These are phyloP conservation scores for Chloroceryle aenea DNA, from an alignment of 2,113 vertebrate species.

Conservation along the genomic window DNA sequence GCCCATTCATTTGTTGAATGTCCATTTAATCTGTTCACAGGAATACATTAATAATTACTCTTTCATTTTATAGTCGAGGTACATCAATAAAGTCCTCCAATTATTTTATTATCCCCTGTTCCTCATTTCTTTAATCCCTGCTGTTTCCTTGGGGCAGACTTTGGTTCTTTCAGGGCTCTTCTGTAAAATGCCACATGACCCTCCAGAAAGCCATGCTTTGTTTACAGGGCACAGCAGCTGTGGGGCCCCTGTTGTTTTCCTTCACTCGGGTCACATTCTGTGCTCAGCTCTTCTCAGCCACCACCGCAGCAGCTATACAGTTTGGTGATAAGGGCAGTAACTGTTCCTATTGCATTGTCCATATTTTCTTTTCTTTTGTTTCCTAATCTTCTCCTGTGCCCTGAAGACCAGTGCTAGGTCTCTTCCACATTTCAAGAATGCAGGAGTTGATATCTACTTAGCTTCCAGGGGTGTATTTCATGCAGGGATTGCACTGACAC, in stretches of 20 bases:
- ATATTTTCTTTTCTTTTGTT: background rate
- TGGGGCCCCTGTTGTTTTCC: slow-evolving; percentile 44
- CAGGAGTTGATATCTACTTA: background rate
- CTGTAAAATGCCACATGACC: slow-evolving; percentile 17
- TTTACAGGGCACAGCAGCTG: slow-evolving; percentile 55
- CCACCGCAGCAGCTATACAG: background rate
- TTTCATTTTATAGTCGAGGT: background rate
- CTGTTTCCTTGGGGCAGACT: slow-evolving; percentile 1
- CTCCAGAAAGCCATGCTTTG: slow-evolving; percentile 35
- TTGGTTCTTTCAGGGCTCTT: background rate
- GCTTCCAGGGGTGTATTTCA: background rate
- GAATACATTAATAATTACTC: background rate
- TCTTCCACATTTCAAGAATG: background rate
- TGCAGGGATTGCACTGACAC: background rate
- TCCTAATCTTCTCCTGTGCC: background rate
- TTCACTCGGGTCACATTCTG: slow-evolving; percentile 36
- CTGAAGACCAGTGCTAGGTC: background rate
- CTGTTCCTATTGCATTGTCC: background rate
- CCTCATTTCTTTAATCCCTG: background rate
- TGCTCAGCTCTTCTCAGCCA: background rate
- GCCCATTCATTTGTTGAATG: background rate
- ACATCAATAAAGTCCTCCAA: background rate
- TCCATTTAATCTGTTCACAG: background rate
- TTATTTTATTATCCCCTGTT: background rate
- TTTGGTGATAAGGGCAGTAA: background rate